phyloP scores from a whole-genome alignment of 2,113 vertebrate species.

The Seriola quinqueradiata region DNA sequence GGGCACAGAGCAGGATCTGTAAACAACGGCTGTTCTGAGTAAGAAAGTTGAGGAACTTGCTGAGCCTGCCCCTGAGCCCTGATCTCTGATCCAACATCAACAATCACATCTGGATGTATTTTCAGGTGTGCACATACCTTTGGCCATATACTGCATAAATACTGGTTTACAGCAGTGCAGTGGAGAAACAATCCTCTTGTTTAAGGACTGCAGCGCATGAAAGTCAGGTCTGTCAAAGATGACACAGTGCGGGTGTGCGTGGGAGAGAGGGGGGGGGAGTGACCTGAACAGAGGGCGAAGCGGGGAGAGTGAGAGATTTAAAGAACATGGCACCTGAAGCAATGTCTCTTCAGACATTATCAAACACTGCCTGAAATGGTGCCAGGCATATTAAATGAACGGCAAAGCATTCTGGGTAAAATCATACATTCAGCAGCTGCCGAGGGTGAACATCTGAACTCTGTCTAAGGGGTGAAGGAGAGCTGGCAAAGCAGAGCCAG shows the following conservation, averaged over 20 bases:
- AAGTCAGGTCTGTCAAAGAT: constrained; percentile 25
- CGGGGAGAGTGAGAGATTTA: constrained; percentile 1
- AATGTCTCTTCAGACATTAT: constrained; percentile 50
- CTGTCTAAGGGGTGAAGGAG: constrained; percentile 19
- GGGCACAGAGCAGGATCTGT: no score
- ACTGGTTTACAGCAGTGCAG: not conserved
- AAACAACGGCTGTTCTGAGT: not conserved
- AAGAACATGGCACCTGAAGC: constrained; percentile 10
- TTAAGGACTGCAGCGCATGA: constrained; percentile 22
- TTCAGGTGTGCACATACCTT: not conserved
- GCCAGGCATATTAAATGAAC: constrained; percentile 29
- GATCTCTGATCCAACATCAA: not conserved
- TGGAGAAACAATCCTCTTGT: not conserved
- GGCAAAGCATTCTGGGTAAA: constrained; percentile 53
- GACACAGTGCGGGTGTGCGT: constrained; percentile 2
- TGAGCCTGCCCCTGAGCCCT: no score
- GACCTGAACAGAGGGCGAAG: not conserved
- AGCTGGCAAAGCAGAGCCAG: constrained; percentile 12
- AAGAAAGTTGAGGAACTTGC: not conserved
- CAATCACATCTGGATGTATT: not conserved
- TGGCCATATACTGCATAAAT: no score
- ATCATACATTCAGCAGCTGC: constrained; percentile 29
- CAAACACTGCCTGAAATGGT: constrained; percentile 24
- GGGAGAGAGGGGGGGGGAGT: not conserved
- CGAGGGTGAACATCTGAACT: constrained; percentile 46